phyloP scores from a whole-genome alignment of 2,797 vertebrate genomes.

The Coendou prehensilis region DNA sequence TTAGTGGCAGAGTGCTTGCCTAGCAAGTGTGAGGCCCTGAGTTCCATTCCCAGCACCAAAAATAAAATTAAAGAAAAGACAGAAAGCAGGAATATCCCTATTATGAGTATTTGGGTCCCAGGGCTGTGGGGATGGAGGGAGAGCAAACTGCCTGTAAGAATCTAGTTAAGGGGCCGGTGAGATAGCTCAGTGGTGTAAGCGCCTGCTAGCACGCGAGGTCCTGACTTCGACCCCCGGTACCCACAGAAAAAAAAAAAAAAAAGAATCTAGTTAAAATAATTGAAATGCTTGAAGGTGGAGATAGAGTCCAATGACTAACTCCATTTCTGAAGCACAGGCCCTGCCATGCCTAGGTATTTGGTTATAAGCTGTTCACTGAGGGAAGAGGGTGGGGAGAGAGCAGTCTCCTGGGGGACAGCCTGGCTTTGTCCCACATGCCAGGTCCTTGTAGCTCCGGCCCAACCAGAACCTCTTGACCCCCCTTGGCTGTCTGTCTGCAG shows the following conservation, averaged over 20 bases:
- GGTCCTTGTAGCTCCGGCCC: background rate
- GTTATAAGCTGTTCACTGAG: background rate
- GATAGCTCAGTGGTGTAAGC: too few relatives aligned
- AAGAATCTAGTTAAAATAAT: background rate
- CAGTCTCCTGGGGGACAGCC: background rate
- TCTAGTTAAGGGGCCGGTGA: background rate
- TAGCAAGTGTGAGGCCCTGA: background rate
- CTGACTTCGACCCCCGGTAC: too few relatives aligned
- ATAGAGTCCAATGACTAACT: background rate
- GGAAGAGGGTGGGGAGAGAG: background rate
- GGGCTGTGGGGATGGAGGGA: background rate
- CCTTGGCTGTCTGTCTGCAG: slow-evolving; percentile 84
- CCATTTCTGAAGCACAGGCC: background rate
- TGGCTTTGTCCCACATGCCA: background rate
- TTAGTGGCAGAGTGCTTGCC: background rate
- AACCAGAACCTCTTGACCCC: background rate
- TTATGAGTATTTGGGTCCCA: background rate
- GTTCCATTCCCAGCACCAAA: background rate
- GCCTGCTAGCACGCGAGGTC: too few relatives aligned
- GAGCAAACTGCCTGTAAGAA: background rate
- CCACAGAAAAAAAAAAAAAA: too few relatives aligned
- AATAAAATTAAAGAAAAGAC: background rate
- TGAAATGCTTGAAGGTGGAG: background rate
- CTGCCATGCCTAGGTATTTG: accelerated
- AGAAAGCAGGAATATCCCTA: background rate